phyloP scores from a whole-genome alignment of 2,113 vertebrate genomes.

The Hypomesus transpacificus region DNA sequence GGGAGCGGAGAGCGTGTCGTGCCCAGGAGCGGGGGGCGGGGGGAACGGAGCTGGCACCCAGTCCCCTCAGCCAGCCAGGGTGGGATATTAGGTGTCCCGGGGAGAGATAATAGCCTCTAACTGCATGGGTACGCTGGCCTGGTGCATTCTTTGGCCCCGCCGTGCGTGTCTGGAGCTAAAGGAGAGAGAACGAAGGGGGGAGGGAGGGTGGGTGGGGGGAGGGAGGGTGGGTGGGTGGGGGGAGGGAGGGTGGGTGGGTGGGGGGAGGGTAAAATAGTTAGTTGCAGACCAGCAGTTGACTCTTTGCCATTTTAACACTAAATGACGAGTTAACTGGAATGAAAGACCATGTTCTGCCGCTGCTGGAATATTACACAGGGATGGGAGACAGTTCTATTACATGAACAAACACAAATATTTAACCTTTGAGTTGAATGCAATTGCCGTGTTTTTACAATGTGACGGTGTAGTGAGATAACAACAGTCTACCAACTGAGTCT shows the following conservation, averaged over 20 bases:
- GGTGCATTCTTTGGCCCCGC: conserved; percentile 78
- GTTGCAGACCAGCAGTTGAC: background rate
- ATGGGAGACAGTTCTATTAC: too few relatives aligned
- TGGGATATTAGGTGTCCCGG: conserved; percentile 80
- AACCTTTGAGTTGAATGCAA: too few relatives aligned
- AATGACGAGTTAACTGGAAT: too few relatives aligned
- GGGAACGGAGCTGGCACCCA: conserved; percentile 72
- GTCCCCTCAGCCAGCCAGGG: conserved; percentile 50
- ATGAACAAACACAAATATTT: too few relatives aligned
- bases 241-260: background rate
- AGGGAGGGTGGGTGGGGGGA: background rate
- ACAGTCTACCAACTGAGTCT: too few relatives aligned
- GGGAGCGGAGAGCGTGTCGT: conserved; percentile 40
- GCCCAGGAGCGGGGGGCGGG: conserved; percentile 50
- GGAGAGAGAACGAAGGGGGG: background rate
- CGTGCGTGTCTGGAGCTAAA: conserved; percentile 60
- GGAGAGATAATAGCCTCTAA: conserved; percentile 78
- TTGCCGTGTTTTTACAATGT: too few relatives aligned
- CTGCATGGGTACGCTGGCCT: conserved; percentile 63
- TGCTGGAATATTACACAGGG: too few relatives aligned
- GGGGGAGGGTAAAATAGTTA: background rate
- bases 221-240: background rate
- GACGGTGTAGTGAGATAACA: too few relatives aligned
- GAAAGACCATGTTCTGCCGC: too few relatives aligned
- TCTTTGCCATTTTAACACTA: background rate